A percentile compares a stretch with the other conserved stretches of the same genome.
These are phyloP conservation scores for Paracentrotus lividus DNA, from an alignment of 53 echinoderm and acorn worm species.

Conservation along the genomic window DNA sequence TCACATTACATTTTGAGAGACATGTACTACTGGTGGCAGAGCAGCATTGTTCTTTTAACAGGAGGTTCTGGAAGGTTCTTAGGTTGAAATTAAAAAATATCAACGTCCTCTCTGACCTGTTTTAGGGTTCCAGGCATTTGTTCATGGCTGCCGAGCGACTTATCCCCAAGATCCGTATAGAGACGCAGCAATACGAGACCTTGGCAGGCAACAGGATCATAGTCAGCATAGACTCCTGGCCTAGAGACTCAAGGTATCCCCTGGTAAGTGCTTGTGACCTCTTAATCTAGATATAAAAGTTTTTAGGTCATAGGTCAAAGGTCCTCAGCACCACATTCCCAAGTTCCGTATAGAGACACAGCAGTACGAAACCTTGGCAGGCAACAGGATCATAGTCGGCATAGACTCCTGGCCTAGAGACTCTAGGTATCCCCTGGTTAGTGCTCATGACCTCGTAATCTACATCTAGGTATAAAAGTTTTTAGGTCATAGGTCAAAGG, in stretches of 20 bases:
- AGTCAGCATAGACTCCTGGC: slow-evolving; percentile 96
- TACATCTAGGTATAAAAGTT: too few relatives aligned
- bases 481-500: slow-evolving; percentile 87
- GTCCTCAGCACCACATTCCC: slow-evolving; percentile 87
- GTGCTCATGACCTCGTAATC: not conserved
- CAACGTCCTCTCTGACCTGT: not conserved
- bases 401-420: slow-evolving; percentile 96
- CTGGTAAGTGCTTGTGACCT: slow-evolving; percentile 71
- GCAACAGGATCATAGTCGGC: slow-evolving; percentile 90
- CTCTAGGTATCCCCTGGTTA: slow-evolving; percentile 95
- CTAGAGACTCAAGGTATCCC: slow-evolving; percentile 94
- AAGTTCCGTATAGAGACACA: slow-evolving; percentile 97
- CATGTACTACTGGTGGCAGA: too few relatives aligned
- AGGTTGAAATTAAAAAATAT: too few relatives aligned
- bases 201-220: slow-evolving; percentile 90
- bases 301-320: not conserved
- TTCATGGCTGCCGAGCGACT: slow-evolving; percentile 94
- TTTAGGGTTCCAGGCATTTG: slow-evolving; percentile 84
- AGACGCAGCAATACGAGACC: slow-evolving; percentile 90
- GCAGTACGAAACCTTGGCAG: slow-evolving; percentile 86
- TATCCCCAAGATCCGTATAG: slow-evolving; percentile 97
- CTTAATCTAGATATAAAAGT: too few relatives aligned
- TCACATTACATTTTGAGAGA: too few relatives aligned
- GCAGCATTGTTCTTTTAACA: too few relatives aligned
- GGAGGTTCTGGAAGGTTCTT: too few relatives aligned